phyloP scores from a whole-genome alignment of 2,888 invertebrate genomes.

The Oscheius sp. region DNA sequence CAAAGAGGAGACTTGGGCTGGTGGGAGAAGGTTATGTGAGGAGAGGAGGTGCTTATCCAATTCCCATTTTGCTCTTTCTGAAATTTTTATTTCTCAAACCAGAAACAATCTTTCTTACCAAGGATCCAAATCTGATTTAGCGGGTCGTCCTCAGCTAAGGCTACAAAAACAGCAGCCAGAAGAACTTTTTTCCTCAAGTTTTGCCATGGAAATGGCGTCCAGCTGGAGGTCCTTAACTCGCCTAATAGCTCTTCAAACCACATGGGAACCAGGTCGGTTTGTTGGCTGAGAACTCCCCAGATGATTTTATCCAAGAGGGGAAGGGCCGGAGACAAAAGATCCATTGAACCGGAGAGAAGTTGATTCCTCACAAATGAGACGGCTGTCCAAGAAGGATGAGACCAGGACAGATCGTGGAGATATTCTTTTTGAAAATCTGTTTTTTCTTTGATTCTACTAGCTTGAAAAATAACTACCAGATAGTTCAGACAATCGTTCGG shows the following conservation, averaged over 20 bases:
- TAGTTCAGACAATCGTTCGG: neutral
- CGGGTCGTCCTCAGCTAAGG: conserved; percentile 17
- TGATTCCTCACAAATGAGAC: neutral
- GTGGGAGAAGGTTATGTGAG: neutral
- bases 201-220: neutral
- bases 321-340: neutral
- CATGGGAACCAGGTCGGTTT: conserved; percentile 20
- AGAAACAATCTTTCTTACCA: neutral
- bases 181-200: neutral
- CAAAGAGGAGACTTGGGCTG: neutral
- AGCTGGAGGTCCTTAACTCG: neutral
- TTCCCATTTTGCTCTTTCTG: conserved; percentile 24
- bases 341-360: neutral
- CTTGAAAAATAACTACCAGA: neutral
- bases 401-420: conserved; percentile 11
- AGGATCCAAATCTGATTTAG: conserved; percentile 12
- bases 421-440: neutral
- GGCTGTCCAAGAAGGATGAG: neutral
- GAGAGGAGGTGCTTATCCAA: conserved; percentile 1
- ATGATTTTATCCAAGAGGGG: conserved; percentile 19
- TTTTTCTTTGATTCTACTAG: neutral
- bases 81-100: neutral
- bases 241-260: conserved; percentile 15
- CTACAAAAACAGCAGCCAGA: conserved; percentile 10
- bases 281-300: neutral